Evolutionary conservation across 1,140 invertebrate genomes (phyloP).

Genomic region (Panagrolaimus sp.): DNA sequence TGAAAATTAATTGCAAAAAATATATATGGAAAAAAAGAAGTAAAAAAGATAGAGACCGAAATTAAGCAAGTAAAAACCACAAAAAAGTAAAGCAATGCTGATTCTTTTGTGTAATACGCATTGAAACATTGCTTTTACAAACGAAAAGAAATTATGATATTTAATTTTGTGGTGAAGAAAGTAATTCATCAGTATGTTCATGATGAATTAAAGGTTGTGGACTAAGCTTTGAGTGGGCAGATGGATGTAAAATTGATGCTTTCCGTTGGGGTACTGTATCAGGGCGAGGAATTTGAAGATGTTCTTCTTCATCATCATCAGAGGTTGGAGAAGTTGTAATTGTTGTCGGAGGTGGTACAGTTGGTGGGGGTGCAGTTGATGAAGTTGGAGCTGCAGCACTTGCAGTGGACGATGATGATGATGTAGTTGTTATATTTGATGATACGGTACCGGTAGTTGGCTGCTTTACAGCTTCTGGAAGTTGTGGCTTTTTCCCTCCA

Average conservation of each 20-base stretch:
- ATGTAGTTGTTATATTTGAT: constrained; percentile 1
- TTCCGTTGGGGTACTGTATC: constrained; percentile 57
- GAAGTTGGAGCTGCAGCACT: neutral
- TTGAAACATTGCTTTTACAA: neutral
- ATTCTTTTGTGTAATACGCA: neutral
- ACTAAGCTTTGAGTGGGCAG: constrained; percentile 51
- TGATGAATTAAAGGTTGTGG: constrained; percentile 56
- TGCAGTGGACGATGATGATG: constrained; percentile 6
- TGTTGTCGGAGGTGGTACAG: constrained; percentile 10
- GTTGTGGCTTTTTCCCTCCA: constrained; percentile 22
- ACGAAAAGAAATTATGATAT: neutral
- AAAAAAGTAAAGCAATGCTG: neutral
- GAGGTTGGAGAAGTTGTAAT: neutral
- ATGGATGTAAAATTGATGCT: constrained; percentile 55
- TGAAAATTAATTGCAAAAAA: too few relatives aligned
- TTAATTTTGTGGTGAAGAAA: constrained; percentile 14
- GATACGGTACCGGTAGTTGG: too few relatives aligned
- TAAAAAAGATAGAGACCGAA: neutral
- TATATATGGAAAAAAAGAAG: neutral
- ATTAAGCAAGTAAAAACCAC: neutral
- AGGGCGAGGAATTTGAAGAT: constrained; percentile 48
- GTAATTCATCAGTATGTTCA: constrained; percentile 36
- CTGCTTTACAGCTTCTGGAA: constrained; percentile 13
- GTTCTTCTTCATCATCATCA: constrained; percentile 31
- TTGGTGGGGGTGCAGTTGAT: neutral